These are phyloP conservation scores for Rhinichthys klamathensis DNA, from an alignment of 2,113 vertebrate genomes.

Conservation along the genomic window DNA sequence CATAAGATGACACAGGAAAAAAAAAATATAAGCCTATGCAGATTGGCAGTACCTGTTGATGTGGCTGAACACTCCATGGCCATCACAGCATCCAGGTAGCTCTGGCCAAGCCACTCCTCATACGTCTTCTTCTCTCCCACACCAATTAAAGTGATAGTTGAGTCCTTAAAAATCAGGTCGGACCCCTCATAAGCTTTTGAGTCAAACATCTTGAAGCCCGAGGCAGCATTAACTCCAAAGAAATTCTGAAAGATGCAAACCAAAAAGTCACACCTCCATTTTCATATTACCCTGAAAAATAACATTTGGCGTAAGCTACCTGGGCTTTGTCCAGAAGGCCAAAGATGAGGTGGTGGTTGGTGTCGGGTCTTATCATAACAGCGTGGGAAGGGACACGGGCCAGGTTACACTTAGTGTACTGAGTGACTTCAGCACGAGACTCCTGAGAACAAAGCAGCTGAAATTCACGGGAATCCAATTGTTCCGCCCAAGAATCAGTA, in stretches of 20 bases:
- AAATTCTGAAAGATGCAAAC: constrained; percentile 71
- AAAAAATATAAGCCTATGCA: not conserved
- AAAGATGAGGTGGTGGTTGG: constrained; percentile 80
- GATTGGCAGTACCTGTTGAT: constrained; percentile 70
- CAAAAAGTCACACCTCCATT: not conserved
- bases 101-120: constrained; percentile 85
- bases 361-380: constrained; percentile 86
- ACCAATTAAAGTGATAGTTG: constrained; percentile 77
- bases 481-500: constrained; percentile 77
- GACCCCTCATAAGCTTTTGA: constrained; percentile 80
- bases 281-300: not conserved
- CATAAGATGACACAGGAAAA: too few relatives aligned
- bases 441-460: constrained; percentile 89
- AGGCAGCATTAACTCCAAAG: constrained; percentile 75
- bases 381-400: constrained; percentile 88
- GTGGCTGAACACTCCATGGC: constrained; percentile 78
- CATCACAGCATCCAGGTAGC: constrained; percentile 82
- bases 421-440: constrained; percentile 82
- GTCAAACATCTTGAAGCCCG: constrained; percentile 90
- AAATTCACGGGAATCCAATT: constrained; percentile 79
- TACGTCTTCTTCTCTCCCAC: constrained; percentile 82
- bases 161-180: constrained; percentile 94
- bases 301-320: constrained; percentile 69
- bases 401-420: constrained; percentile 85
- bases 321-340: constrained; percentile 90